phyloP scores from a whole-genome alignment of 1,140 invertebrate species.

The Drosophila truncata region DNA sequence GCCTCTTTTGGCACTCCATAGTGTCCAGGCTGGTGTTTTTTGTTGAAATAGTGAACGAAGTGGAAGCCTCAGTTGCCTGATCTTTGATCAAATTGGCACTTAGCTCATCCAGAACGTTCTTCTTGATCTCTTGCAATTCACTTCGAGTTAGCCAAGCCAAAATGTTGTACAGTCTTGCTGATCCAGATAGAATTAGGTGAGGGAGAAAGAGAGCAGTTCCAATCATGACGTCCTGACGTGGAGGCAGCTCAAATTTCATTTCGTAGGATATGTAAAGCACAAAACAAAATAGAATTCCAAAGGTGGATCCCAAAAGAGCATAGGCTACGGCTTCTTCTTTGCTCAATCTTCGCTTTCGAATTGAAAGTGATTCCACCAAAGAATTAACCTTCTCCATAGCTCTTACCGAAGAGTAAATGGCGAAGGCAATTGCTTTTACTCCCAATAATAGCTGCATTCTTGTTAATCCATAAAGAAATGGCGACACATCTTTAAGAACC shows the following conservation, averaged over 20 bases:
- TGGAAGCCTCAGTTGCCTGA: conserved; percentile 20
- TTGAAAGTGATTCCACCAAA: conserved; percentile 33
- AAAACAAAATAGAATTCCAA: conserved; percentile 49
- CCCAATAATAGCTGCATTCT: conserved; percentile 65
- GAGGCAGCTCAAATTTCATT: conserved; percentile 74
- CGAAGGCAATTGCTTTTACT: conserved; percentile 57
- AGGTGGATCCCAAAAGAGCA: conserved; percentile 59
- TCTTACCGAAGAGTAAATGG: conserved; percentile 50
- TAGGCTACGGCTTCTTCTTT: conserved; percentile 55
- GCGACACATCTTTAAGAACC: conserved; percentile 62
- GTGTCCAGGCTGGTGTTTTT: conserved; percentile 8
- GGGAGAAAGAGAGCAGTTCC: conserved; percentile 67
- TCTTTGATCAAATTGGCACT: conserved; percentile 6
- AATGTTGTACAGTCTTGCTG: conserved; percentile 55
- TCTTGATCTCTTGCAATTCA: conserved; percentile 29
- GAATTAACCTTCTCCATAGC: conserved; percentile 38
- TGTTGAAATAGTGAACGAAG: conserved; percentile 15
- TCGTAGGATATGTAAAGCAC: conserved; percentile 73
- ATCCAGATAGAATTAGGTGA: conserved; percentile 62
- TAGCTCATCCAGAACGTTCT: conserved; percentile 25
- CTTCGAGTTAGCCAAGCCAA: conserved; percentile 50
- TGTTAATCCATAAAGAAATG: conserved; percentile 58
- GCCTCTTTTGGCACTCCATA: conserved; percentile 19
- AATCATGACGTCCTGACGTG: conserved; percentile 65
- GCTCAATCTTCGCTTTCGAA: background rate